A percentile compares a stretch with the other conserved stretches of the same genome.
phyloP scores from a whole-genome alignment of 1,140 invertebrate genomes.

The Drosophila sucinea region DNA sequence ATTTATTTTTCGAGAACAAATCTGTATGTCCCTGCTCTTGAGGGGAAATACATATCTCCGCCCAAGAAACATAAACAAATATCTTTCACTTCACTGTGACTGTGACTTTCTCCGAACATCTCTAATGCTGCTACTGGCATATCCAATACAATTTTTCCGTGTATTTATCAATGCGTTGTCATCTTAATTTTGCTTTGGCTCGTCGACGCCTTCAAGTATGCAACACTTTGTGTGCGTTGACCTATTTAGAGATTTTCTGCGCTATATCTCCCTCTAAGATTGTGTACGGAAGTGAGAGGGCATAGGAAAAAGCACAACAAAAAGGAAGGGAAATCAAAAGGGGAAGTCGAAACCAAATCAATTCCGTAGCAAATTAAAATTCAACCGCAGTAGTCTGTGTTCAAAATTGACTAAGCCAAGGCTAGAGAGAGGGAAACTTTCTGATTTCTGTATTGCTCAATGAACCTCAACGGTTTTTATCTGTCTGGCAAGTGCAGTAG shows the following conservation, averaged over 20 bases:
- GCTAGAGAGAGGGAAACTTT: slow-evolving; percentile 13
- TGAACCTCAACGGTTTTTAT: slow-evolving; percentile 43
- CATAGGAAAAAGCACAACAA: neutral
- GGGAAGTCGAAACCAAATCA: slow-evolving; percentile 30
- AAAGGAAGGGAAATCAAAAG: neutral
- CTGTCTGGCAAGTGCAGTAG: slow-evolving; percentile 39
- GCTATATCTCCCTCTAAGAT: neutral
- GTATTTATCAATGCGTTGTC: slow-evolving; percentile 25
- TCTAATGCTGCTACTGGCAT: neutral
- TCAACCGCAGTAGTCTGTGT: slow-evolving; percentile 29
- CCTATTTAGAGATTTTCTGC: slow-evolving; percentile 33
- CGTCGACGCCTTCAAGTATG: slow-evolving; percentile 26
- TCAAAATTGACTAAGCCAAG: slow-evolving; percentile 21
- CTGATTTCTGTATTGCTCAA: slow-evolving; percentile 35
- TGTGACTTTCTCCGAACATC: slow-evolving; percentile 8
- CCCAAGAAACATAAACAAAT: too few species aligned
- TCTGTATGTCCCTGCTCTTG: too few species aligned
- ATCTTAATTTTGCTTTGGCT: slow-evolving; percentile 30
- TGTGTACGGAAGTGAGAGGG: neutral
- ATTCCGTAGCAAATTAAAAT: slow-evolving; percentile 38
- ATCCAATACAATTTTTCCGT: neutral
- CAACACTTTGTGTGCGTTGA: slow-evolving; percentile 44
- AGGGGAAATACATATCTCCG: too few species aligned
- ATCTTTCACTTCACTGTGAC: too few species aligned
- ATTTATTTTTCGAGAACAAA: too few species aligned